Evolutionary conservation across 1,140 invertebrate genomes (phyloP), one percentile per base, ranked within the genome.

Genomic region (Eumaeus atala): DNA sequence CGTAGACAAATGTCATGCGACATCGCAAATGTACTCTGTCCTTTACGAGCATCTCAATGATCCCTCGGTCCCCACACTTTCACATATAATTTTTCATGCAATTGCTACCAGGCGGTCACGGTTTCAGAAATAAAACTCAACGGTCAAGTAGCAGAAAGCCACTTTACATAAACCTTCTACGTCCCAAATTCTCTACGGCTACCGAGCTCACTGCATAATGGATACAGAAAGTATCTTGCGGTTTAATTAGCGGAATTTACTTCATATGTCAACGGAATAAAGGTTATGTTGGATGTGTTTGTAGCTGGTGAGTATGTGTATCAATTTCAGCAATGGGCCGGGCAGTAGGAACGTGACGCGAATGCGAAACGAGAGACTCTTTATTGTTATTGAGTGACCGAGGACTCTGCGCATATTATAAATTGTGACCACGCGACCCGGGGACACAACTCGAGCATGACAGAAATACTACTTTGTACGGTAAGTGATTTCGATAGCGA

Each of bases 281-380:
- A 54, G 50, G 28, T 58, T 33, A 51, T 54, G 16, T 54, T 9
- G 17, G 16, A 28, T 49, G 55, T 21, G 52, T 42, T 48, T 63
- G 61, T 63, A 67, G 62, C 68, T 65, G 58, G 40, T 44, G 38
- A 16, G 40, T 47, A 66, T 75, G 74, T 80, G 73, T 85, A 83
- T 85, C 82, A 85, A 85, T 85, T 83, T 85, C 73, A 74, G 74
- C 67, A 79, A 81, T 81, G 70, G 78, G 57, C 62, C 56, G 64
- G 72, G 76, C 74, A 84, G 77, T 77, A 58, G 64, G 73, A 58
- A 77, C 82, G 82, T 83, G 82, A 73, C 62, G 54, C 8, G 78
- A 85, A 81, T 85, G 64, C 60, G 59, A 28, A 6, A 28, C 64
- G 63, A 8, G 16, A 38, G 33, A 37, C 65, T 76, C 77, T 83